phyloP scores from a whole-genome alignment of 1,140 invertebrate species.

The Pissodes strobi region DNA sequence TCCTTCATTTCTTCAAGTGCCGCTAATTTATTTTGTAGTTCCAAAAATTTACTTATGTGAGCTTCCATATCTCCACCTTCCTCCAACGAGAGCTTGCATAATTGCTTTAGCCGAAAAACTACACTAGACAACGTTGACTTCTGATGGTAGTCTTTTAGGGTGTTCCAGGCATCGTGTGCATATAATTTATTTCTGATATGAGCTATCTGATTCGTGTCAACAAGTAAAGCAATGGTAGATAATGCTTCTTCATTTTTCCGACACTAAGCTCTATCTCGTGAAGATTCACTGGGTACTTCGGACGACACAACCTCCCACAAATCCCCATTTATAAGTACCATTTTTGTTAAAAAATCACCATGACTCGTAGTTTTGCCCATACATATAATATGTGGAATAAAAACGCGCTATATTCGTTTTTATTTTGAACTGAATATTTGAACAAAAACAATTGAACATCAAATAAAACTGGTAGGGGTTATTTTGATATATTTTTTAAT shows the following conservation, averaged over 20 bases:
- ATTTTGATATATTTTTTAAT: no score
- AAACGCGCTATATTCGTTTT: no score
- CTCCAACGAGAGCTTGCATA: not conserved
- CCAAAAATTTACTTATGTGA: not conserved
- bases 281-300: not conserved
- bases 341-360: no score
- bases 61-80: not conserved
- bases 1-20: constrained; percentile 1
- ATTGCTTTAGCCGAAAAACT: not conserved
- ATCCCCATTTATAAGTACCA: no score
- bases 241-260: not conserved
- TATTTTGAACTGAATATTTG: no score
- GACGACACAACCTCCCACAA: not conserved
- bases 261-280: not conserved
- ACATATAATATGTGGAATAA: no score
- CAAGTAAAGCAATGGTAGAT: not conserved
- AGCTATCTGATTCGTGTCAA: not conserved
- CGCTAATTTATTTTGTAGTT: not conserved
- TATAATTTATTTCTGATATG: not conserved
- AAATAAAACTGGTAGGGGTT: no score
- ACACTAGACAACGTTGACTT: not conserved
- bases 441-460: no score
- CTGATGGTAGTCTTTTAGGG: not conserved
- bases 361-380: no score
- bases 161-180: not conserved